Conservation (phyloP, 2,113 vertebrate species). For the Picathartes gymnocephalus region DNA sequence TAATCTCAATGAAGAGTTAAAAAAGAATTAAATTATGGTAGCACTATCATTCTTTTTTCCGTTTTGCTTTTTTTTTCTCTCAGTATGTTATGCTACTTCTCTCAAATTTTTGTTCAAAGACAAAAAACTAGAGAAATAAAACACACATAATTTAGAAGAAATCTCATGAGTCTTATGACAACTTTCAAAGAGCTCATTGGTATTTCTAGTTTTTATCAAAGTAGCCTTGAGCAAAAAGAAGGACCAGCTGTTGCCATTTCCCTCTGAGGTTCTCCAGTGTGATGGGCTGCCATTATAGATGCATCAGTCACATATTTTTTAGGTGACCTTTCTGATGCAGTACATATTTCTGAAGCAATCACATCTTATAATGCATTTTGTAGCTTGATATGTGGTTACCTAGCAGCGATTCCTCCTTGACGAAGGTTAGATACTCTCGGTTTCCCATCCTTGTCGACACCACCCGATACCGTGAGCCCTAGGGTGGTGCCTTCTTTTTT, state of each 20-base stretch:
- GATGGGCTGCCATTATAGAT: slow-evolving; percentile 5
- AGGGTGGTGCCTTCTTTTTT: slow-evolving; percentile 98
- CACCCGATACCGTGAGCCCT: slow-evolving; percentile 93
- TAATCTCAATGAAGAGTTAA: neutral
- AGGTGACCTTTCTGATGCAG: slow-evolving; percentile 45
- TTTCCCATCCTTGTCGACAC: slow-evolving; percentile 95
- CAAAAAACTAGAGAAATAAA: neutral
- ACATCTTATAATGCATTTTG: neutral
- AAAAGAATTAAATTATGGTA: neutral
- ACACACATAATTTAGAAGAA: neutral
- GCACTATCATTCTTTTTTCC: neutral
- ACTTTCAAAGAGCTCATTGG: neutral
- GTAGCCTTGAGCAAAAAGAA: neutral
- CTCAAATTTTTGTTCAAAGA: neutral
- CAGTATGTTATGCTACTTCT: neutral
- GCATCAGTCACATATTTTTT: slow-evolving; percentile 20
- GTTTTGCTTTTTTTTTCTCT: neutral
- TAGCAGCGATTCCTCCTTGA: slow-evolving; percentile 95
- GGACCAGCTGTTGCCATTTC: neutral
- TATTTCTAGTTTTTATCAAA: neutral
- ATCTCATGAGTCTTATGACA: neutral
- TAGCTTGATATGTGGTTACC: slow-evolving; percentile 73
- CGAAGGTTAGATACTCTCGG: slow-evolving; percentile 95
- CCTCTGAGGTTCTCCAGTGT: neutral
- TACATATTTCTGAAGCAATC: slow-evolving; percentile 34